Evolutionary conservation across 2,797 vertebrate species (phyloP), one percentile per base, ranked within the genome.

Genomic region (Dermochelys coriacea): DNA sequence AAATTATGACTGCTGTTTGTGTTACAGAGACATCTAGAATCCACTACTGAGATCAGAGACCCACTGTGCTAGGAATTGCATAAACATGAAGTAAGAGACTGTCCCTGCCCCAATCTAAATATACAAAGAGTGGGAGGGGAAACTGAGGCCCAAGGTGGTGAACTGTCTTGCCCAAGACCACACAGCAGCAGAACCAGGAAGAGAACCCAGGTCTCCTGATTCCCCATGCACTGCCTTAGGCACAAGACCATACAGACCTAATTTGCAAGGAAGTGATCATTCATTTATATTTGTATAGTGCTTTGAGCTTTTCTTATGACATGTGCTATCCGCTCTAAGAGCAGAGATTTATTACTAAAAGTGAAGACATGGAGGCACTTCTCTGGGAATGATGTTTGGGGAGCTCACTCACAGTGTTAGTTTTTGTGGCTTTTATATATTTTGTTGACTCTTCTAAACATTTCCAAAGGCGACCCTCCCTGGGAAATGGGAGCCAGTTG

Each of bases 251-350:
- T 6, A 78, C 2, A 78, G 47, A 84, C 64, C 12, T 37, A 4
- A 59, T 5, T 88, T 59, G 80, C 80, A 61, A 81, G 91, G 37
- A 89, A 23, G 93, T 88, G 86, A 92, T 82, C 77, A 91, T 92
- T 89, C 75, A 68, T 84, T 52, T 78, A 9, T 83, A 47, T 80
- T 96, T 93, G 87, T 78, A 86, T 41, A 83, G 55, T n/a, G 51
- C 52, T 94, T 89, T 50, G 85, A 86, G 68, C 93, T 93, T 82
- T 91, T 54, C 54, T 47, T 47, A n/a, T 91, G 94, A 87, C 89
- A 82, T 47, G 85, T 6, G 45, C 78, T 49, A 94, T 91, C 61
- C 54, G 90, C 47, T 95, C 85, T 74, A 29, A 57, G 27, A 47
- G 23, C 80, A 31, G 29, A 82, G 71, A 71, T 55, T 55, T 82